Percentiles rank a stretch among this genome's conserved stretches.
Conservation (phyloP, 2,888 invertebrate genomes). For the Drosophila anomelani region DNA sequence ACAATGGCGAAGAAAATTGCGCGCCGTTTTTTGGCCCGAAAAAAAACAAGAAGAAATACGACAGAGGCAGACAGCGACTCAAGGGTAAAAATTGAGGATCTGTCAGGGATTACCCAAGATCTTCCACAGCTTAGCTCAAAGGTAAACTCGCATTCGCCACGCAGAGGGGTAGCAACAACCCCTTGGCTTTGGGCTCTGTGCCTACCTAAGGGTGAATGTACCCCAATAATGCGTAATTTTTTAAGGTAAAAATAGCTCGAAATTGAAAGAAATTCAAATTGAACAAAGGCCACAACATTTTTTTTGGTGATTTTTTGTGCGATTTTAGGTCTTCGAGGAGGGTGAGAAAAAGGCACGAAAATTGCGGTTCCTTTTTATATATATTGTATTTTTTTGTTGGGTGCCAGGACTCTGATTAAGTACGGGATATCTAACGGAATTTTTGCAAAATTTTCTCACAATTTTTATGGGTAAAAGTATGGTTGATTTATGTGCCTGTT, state of each 20-base stretch:
- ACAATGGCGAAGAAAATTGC: constrained; percentile 52
- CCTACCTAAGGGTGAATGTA: constrained; percentile 48
- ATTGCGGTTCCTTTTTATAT: constrained; percentile 35
- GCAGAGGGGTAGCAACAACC: constrained; percentile 40
- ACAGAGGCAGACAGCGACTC: constrained; percentile 50
- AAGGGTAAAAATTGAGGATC: constrained; percentile 79
- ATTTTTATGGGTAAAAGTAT: constrained; percentile 13
- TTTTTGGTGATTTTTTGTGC: constrained; percentile 60
- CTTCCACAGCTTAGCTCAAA: constrained; percentile 73
- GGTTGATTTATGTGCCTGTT: constrained; percentile 31
- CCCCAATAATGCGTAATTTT: constrained; percentile 75
- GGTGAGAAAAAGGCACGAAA: constrained; percentile 47
- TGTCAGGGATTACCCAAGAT: constrained; percentile 71
- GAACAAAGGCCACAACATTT: constrained; percentile 42
- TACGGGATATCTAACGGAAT: constrained; percentile 66
- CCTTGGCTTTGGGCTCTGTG: constrained; percentile 21
- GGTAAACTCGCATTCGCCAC: constrained; percentile 50
- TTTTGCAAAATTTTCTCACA: constrained; percentile 70
- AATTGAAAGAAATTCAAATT: constrained; percentile 49
- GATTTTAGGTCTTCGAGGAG: constrained; percentile 39
- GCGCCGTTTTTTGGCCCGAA: constrained; percentile 58
- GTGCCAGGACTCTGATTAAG: constrained; percentile 56
- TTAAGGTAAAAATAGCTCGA: constrained; percentile 61
- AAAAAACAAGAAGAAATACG: constrained; percentile 21
- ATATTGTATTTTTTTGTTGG: constrained; percentile 26